These are phyloP conservation scores for Sphaerophoria rueppellii DNA, from an alignment of 2,888 invertebrate species.

Conservation along the genomic window DNA sequence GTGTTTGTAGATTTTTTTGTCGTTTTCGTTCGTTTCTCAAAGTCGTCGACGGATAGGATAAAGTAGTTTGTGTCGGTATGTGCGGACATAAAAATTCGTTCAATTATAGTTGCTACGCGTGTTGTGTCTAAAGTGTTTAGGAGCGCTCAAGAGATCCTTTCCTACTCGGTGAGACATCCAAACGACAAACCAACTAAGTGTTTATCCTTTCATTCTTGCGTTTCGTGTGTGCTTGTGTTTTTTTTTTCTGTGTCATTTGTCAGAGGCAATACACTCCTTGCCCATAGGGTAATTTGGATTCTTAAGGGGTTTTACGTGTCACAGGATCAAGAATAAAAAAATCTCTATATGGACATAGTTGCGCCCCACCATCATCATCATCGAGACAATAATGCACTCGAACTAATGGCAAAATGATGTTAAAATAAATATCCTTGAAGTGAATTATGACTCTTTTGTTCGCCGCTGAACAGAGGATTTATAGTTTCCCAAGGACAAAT, in stretches of 20 bases:
- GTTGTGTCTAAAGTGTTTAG: constrained; percentile 38
- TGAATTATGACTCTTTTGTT: neutral
- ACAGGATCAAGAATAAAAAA: constrained; percentile 14
- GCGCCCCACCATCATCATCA: constrained; percentile 19
- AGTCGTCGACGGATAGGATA: constrained; percentile 15
- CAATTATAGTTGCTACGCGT: constrained; percentile 57
- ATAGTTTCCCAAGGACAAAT: neutral
- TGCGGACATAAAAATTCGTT: constrained; percentile 64
- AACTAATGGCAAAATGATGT: constrained; percentile 53
- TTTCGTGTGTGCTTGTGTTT: constrained; percentile 6
- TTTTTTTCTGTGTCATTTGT: neutral
- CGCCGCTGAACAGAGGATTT: neutral
- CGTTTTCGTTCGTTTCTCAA: neutral
- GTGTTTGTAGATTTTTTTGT: neutral
- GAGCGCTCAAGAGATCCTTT: neutral
- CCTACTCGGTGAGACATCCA: neutral
- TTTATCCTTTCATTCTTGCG: constrained; percentile 33
- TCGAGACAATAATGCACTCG: neutral
- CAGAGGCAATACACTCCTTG: neutral
- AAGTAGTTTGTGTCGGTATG: constrained; percentile 33
- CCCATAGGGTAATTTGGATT: constrained; percentile 30
- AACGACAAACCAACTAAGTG: constrained; percentile 21
- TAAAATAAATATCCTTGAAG: neutral
- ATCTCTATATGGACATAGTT: neutral
- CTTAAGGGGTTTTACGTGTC: constrained; percentile 54